phyloP scores from a whole-genome alignment of 2,797 vertebrate species.

The Sebastes steindachneri region DNA sequence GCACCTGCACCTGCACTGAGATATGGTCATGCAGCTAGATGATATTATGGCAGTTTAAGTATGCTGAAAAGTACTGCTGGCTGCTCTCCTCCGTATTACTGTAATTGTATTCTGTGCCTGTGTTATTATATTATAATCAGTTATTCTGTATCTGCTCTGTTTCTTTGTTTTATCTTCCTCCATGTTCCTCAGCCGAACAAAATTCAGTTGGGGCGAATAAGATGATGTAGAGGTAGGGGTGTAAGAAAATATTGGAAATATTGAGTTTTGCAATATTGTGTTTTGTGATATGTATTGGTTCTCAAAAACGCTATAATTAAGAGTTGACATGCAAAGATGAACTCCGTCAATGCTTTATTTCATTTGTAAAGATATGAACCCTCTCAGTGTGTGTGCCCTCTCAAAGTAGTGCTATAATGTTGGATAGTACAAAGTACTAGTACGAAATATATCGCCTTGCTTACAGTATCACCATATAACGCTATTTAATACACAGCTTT shows the following conservation, averaged over 20 bases:
- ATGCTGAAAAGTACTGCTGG: slow-evolving; percentile 6
- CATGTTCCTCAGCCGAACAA: neutral
- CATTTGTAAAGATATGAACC: neutral
- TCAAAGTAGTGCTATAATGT: neutral
- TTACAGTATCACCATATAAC: neutral
- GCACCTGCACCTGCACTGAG: slow-evolving; percentile 21
- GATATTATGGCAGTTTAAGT: neutral
- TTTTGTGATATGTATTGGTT: neutral
- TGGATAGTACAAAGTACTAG: neutral
- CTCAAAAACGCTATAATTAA: neutral
- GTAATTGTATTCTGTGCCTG: neutral
- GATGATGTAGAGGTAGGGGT: neutral
- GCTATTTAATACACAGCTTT: neutral
- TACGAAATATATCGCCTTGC: neutral
- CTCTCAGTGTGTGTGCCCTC: neutral
- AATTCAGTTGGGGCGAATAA: neutral
- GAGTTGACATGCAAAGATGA: neutral
- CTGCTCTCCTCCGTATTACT: slow-evolving; percentile 12
- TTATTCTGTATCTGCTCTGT: neutral
- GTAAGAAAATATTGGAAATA: neutral
- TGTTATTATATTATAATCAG: neutral
- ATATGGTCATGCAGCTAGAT: slow-evolving; percentile 26
- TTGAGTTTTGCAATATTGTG: accelerated
- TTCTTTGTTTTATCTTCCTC: neutral
- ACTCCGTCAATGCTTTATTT: neutral